Evolutionary conservation across 2,888 invertebrate genomes (phyloP), one percentile per base, ranked within the genome.

Genomic region (Acleris emargana): DNA sequence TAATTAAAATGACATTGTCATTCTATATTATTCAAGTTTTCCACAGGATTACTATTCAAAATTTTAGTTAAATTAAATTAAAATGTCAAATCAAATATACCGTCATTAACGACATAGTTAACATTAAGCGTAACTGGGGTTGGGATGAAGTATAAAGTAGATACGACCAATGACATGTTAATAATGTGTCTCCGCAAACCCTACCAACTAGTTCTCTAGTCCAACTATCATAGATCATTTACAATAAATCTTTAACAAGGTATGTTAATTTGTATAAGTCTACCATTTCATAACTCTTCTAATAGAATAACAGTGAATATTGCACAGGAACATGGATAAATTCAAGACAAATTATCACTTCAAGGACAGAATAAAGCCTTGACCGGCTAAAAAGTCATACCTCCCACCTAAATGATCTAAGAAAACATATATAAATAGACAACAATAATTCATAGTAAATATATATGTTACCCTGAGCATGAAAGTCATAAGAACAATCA

Each of bases 401-500:
- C 72, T 80, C 74, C 78, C 75, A 81, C 75, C 74, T 81, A 87
- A 84, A 80, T 75, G 76, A 86, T 83, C 76, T 78, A 83, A 82
- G 83, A 74, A 73, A 86, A 81, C 72, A 78, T 74, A 81, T 86
- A 79, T 77, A 80, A 80, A 77, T 80, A 87, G 80, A 86, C 79
- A 83, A 84, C 83, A 83, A 82, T 80, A 78, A 73, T 72, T 76
- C 38, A 76, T 73, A 78, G 75, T 77, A 80, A 73, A 76, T 72
- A 77, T 77, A 84, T 80, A 76, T 82, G 45, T 85, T 91, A 92
- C 91, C 91, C 91, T 92, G 91, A 87, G 89, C 84, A 82, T 81
- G 82, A 87, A 80, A 88, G 88, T 91, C 91, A 91, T 91, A 91
- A 91, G 91, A 90, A 87, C 83, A 82, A 84, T 86, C 78, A 76